Evolutionary conservation across 1,140 invertebrate species (phyloP).

Genomic region (Gryon sp.): DNA sequence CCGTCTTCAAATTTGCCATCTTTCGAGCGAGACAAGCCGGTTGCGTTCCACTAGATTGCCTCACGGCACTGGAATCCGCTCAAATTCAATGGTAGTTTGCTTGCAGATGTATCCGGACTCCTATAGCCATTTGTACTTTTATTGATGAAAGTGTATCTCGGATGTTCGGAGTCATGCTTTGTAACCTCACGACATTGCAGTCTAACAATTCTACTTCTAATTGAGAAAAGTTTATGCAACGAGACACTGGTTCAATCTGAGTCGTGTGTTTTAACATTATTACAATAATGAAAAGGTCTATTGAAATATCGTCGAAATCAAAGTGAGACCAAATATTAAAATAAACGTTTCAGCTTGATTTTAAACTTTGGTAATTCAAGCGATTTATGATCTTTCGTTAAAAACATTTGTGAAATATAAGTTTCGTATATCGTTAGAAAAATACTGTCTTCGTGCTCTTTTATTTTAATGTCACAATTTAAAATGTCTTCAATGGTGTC

Average conservation of each 20-base stretch:
- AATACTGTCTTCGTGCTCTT: too few species aligned
- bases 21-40: conserved; percentile 64
- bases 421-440: too few species aligned
- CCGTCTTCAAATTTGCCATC: conserved; percentile 70
- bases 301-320: conserved; percentile 34
- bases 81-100: conserved; percentile 26
- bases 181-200: conserved; percentile 9
- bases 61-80: conserved; percentile 46
- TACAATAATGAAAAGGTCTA: conserved; percentile 38
- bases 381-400: too few species aligned
- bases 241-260: conserved; percentile 2
- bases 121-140: neutral
- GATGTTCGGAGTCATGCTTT: neutral
- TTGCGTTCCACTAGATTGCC: conserved; percentile 59
- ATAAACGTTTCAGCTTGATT: too few species aligned
- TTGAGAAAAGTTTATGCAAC: conserved; percentile 35
- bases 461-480: too few species aligned
- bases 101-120: conserved; percentile 1
- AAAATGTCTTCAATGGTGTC: too few species aligned
- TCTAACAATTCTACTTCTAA: conserved; percentile 18
- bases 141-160: conserved; percentile 3
- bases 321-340: conserved; percentile 10
- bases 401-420: too few species aligned
- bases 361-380: too few species aligned
- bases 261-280: conserved; percentile 31